Percentiles rank a stretch among this genome's conserved stretches.
Evolutionary conservation across 2,113 vertebrate genomes (phyloP).

Genomic region (Vombatus ursinus): DNA sequence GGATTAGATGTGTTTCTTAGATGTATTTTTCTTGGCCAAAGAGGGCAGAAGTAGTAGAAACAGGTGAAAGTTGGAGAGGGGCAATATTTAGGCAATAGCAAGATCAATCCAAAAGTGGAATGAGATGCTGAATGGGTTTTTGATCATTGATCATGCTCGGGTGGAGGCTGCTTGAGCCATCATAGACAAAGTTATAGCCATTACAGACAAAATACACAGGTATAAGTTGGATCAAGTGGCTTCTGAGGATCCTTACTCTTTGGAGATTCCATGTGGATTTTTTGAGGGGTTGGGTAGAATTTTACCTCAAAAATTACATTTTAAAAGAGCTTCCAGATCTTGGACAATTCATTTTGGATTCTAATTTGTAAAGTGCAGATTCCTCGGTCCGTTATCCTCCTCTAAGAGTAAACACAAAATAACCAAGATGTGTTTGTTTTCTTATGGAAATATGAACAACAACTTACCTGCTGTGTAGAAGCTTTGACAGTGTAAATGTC

Average conservation of each 20-base stretch:
- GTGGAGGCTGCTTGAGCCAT: neutral
- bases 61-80: neutral
- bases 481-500: neutral
- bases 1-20: neutral
- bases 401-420: constrained; percentile 28
- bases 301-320: constrained; percentile 24
- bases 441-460: neutral
- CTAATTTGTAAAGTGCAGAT: constrained; percentile 26
- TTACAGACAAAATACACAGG: neutral
- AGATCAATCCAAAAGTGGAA: neutral
- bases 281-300: constrained; percentile 42
- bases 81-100: neutral
- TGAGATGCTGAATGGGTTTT: neutral
- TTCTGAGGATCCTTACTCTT: neutral
- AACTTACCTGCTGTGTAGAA: neutral
- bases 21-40: neutral
- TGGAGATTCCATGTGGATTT: neutral
- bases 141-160: neutral
- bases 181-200: too few relatives aligned
- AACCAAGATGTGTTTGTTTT: constrained; percentile 24
- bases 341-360: neutral
- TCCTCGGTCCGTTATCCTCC: neutral
- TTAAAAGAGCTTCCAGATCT: neutral
- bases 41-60: neutral
- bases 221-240: neutral